Conservation (phyloP, 2,888 invertebrate genomes). For the Dynastes hyllus region DNA sequence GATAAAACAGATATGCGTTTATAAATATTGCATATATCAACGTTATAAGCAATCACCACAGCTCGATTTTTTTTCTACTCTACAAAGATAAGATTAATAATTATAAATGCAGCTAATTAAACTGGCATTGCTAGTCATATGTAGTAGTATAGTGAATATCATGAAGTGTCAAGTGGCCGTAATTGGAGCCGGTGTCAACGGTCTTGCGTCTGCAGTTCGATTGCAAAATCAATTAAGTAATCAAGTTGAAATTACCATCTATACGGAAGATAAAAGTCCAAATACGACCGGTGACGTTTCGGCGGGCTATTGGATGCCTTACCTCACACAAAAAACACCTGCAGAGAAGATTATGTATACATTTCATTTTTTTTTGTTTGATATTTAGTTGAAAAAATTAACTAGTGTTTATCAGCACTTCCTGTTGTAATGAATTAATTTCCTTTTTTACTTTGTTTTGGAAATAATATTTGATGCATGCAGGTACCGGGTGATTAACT, state of each 20-base stretch:
- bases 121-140: not conserved
- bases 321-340: conserved; percentile 75
- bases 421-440: too few relatives aligned
- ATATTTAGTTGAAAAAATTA: not conserved
- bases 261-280: conserved; percentile 79
- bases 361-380: not conserved
- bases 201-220: conserved; percentile 80
- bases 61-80: not conserved
- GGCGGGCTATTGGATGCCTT: conserved; percentile 85
- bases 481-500: too few relatives aligned
- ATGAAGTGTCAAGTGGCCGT: conserved; percentile 71
- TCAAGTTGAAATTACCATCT: conserved; percentile 73
- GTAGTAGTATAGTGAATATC: not conserved
- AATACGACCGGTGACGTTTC: conserved; percentile 85
- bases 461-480: too few relatives aligned
- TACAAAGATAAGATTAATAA: conserved; percentile 14
- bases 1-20: not conserved
- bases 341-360: conserved; percentile 73
- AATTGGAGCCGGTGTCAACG: conserved; percentile 85
- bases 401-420: too few relatives aligned
- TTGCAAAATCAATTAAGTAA: conserved; percentile 76
- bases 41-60: not conserved
- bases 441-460: too few relatives aligned
- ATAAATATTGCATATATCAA: not conserved
- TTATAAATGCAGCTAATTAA: not conserved